Evolutionary conservation across 2,797 vertebrate species (phyloP).

Genomic region (Tauraco hartlaubi): DNA sequence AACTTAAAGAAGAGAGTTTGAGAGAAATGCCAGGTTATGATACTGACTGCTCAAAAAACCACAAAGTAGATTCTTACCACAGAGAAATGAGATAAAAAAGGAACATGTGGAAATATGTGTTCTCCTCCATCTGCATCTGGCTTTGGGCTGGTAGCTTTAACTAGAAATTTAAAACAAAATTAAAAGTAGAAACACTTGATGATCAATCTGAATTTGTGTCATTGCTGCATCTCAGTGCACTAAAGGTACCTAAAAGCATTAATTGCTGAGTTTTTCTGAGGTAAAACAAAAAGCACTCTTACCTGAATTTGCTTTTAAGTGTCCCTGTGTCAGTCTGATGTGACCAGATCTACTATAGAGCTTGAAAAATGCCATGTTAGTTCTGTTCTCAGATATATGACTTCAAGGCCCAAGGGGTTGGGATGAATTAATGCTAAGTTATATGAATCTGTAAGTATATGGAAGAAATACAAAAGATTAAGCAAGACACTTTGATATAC

Average conservation of each 20-base stretch:
- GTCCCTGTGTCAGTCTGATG: not conserved
- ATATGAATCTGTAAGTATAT: not conserved
- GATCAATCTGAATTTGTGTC: not conserved
- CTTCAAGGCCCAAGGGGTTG: not conserved
- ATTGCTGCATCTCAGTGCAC: not conserved
- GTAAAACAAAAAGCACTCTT: not conserved
- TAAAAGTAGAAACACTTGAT: not conserved
- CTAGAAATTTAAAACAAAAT: not conserved
- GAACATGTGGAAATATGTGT: not conserved
- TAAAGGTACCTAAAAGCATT: not conserved
- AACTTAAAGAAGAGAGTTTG: not conserved
- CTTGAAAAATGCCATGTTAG: not conserved
- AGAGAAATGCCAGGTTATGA: not conserved
- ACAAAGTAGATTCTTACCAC: not conserved
- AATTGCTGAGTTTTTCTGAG: not conserved
- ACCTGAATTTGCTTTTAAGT: not conserved
- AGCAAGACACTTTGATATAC: not conserved
- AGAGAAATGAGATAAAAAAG: not conserved
- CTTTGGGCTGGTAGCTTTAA: not conserved
- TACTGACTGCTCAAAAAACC: not conserved
- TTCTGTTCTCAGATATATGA: not conserved
- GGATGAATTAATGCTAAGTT: not conserved
- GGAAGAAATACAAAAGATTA: not conserved
- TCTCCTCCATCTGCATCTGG: not conserved
- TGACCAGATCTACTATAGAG: not conserved